Conservation (phyloP, 2,797 vertebrate genomes). For the Gallirallus australis region DNA sequence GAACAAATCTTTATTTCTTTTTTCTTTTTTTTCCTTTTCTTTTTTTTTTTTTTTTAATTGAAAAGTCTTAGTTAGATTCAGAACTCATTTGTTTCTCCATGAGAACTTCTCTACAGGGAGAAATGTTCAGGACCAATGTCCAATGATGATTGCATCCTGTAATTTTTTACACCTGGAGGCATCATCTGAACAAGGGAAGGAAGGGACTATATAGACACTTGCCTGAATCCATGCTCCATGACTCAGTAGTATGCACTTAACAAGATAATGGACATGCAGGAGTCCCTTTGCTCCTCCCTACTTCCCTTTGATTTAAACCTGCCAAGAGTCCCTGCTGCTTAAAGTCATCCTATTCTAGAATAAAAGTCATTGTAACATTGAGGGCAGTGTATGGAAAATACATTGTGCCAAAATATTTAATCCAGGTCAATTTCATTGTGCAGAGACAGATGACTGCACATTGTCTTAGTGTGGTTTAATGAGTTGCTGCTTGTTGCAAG, state of each 20-base stretch:
- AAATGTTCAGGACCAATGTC: not conserved
- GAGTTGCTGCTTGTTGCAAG: not conserved
- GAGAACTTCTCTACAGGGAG: not conserved
- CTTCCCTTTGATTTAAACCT: not conserved
- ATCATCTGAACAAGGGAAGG: not conserved
- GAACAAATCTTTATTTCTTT: too few relatives aligned
- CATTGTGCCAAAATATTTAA: not conserved
- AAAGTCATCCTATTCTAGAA: not conserved
- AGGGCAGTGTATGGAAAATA: not conserved
- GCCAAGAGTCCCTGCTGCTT: not conserved
- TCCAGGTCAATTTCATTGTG: not conserved
- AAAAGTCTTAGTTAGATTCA: not conserved
- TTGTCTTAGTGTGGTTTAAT: not conserved
- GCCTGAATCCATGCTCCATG: not conserved
- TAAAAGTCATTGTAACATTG: not conserved
- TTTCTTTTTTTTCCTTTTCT: too few relatives aligned
- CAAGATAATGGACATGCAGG: not conserved
- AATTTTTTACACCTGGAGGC: not conserved
- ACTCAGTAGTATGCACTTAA: not conserved
- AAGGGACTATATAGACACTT: not conserved
- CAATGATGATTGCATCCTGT: not conserved
- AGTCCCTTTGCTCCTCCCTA: not conserved
- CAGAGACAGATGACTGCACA: not conserved
- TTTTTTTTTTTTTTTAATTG: not conserved
- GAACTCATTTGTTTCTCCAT: not conserved